Evolutionary conservation across 2,888 invertebrate genomes (phyloP).

Genomic region (Latrodectus hesperus): DNA sequence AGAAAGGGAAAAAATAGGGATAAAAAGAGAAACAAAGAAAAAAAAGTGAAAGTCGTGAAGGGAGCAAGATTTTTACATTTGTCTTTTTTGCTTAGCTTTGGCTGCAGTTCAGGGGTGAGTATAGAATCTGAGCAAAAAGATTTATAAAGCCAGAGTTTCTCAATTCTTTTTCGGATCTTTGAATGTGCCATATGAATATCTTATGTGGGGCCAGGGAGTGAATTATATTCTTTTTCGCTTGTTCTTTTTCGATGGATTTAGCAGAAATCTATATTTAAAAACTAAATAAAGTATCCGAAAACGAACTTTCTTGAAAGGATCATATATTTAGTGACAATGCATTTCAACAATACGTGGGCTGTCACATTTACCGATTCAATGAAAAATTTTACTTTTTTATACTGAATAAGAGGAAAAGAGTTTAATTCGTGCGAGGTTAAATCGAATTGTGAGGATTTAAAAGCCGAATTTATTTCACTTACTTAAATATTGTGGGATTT

Average conservation of each 20-base stretch:
- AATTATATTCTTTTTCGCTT: background rate
- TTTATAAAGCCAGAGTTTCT: background rate
- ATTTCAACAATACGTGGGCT: no score
- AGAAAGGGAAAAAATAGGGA: conserved; percentile 14
- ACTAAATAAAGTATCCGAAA: background rate
- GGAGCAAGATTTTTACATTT: conserved; percentile 3
- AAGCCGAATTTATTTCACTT: no score
- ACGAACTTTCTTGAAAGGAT: background rate
- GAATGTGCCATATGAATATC: background rate
- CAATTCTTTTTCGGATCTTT: background rate
- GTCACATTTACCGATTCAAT: no score
- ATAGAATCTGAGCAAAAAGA: background rate
- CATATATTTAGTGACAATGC: background rate
- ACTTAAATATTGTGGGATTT: no score
- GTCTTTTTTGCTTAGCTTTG: conserved; percentile 2
- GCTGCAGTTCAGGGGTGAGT: background rate
- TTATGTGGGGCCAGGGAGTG: background rate
- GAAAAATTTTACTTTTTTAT: no score
- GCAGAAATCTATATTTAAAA: background rate
- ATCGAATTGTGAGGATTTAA: no score
- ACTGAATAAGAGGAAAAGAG: no score
- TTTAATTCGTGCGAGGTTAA: no score
- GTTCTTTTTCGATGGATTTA: background rate
- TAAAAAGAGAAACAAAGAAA: conserved; percentile 6
- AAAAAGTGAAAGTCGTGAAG: background rate